Conservation (phyloP, 2,797 vertebrate genomes). For the Alauda arvensis region DNA sequence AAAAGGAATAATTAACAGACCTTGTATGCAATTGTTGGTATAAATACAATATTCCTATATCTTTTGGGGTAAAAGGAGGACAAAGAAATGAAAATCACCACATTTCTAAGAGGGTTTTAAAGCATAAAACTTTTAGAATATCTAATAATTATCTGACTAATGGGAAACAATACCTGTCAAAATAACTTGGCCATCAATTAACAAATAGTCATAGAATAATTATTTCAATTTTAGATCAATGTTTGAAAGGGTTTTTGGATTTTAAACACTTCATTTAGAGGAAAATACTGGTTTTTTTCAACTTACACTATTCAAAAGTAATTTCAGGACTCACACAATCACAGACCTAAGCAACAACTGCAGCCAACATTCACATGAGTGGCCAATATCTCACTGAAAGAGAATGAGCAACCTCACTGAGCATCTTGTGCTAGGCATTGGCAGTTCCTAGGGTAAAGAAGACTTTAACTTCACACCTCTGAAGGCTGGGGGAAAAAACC, state of each 20-base stretch:
- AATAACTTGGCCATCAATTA: not conserved
- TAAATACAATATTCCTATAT: not conserved
- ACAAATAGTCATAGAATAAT: not conserved
- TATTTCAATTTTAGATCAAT: not conserved
- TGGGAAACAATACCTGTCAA: not conserved
- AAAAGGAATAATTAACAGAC: not conserved
- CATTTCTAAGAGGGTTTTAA: not conserved
- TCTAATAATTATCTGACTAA: not conserved
- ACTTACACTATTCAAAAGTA: not conserved
- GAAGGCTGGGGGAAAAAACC: fast-evolving
- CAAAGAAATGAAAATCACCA: not conserved
- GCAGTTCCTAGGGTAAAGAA: not conserved
- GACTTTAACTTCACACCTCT: not conserved
- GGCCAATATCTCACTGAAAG: not conserved
- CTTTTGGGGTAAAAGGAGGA: not conserved
- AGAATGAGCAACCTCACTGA: not conserved
- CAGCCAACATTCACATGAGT: not conserved
- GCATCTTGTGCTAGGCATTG: not conserved
- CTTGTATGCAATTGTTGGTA: not conserved
- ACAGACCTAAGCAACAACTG: not conserved
- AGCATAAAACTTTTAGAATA: not conserved
- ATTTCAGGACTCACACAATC: not conserved
- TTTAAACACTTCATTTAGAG: not conserved
- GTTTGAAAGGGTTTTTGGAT: not conserved
- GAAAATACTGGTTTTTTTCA: not conserved